Evolutionary conservation across 2,113 vertebrate genomes (phyloP), one percentile per base, ranked within the genome.

Genomic region (Oryzias curvinotus): DNA sequence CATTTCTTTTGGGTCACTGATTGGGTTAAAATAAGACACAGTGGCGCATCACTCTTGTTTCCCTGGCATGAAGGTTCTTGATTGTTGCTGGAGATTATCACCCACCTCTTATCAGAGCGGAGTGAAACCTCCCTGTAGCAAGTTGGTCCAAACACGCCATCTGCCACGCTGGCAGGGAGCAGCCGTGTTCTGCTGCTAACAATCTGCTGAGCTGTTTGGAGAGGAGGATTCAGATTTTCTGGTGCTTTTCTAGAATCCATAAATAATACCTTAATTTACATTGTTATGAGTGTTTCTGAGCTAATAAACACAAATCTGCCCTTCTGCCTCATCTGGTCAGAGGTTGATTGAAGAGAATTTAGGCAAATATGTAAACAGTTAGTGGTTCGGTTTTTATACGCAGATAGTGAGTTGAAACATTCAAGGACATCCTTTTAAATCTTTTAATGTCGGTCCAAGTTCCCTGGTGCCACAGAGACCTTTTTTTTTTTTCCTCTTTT

Each of bases 81-180:
- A 83, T 61, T 49, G 62, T 71, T 47, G 68, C 50, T 46, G 72
- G 44, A 57, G 75, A 74, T 88, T 84, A 85, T 73, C 62, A 52
- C 46, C 56, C 56, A 78, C 66, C 63, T 19, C 58, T 70, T 68
- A 81, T 73, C 62, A 49, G 68, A 82, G 80, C 26, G 25, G 80
- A 81, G 65, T 51, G 61, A 72, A 26, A 44, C 59, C 67, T 71
- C 57, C 57, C 68, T 62, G 60, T 78, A 75, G 80, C 75, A 67
- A 80, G 66, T 67, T 45, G 61, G 51, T 62, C 70, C 21, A 12
- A 51, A 41, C 80, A 5, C 1, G 18, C 85, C 85, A 87, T 83
- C 87, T 89, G 83, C 62, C 67, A 59, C 18, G 0, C 74, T 80
- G 83, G 85, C 87, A 81, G 62, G 58, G 41, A 71, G 41, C 77